phyloP scores from a whole-genome alignment of 2,113 vertebrate genomes.

The Odocoileus hemionus region DNA sequence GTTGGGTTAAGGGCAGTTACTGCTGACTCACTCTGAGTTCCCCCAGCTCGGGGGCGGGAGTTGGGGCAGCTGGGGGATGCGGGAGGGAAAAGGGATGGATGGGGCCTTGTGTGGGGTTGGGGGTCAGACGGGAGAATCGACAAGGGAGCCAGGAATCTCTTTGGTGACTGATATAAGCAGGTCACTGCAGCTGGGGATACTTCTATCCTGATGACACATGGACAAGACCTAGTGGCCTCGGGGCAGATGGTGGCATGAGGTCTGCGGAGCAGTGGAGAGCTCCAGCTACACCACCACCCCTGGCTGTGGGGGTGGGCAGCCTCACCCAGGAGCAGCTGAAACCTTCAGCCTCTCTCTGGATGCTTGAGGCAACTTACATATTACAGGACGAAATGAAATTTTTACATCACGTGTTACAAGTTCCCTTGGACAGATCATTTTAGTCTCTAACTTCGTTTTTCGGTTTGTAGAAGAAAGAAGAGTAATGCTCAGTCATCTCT shows the following conservation, averaged over 20 bases:
- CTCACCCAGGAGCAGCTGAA: neutral
- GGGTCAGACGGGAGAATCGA: neutral
- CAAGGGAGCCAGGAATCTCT: neutral
- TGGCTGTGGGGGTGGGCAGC: accelerated
- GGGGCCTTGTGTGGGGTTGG: accelerated
- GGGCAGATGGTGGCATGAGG: neutral
- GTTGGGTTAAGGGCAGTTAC: neutral
- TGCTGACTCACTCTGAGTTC: too few relatives aligned
- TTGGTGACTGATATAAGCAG: neutral
- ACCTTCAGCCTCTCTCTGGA: neutral
- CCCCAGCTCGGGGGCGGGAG: too few relatives aligned
- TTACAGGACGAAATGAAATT: neutral
- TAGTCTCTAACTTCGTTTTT: neutral
- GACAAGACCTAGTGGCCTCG: neutral
- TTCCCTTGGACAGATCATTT: neutral
- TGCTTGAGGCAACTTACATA: neutral
- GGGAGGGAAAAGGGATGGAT: accelerated
- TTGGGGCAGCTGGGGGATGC: neutral
- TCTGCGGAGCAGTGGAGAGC: neutral
- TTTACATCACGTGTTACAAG: neutral
- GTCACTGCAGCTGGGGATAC: too few relatives aligned
- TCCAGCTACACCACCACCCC: neutral
- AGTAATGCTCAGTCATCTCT: neutral
- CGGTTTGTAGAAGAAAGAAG: neutral
- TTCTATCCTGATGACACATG: neutral